Conservation (phyloP, 2,113 vertebrate genomes). For the Notothenia rossii region DNA sequence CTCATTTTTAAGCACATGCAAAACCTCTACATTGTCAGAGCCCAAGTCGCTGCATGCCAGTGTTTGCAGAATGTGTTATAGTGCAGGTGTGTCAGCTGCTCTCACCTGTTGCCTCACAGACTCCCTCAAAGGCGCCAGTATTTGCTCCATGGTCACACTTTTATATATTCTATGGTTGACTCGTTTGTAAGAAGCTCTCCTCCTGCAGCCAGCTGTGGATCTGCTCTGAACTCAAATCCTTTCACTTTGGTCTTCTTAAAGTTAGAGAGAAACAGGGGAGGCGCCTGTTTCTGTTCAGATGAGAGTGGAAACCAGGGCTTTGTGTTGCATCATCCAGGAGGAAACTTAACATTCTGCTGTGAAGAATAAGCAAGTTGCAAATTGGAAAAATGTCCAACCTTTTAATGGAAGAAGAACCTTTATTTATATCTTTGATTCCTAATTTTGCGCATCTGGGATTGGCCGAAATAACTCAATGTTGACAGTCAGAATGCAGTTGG, state of each 20-base stretch:
- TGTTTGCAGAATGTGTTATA: background rate
- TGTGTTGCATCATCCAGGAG: slow-evolving; percentile 14
- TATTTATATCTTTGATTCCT: background rate
- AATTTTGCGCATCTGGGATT: background rate
- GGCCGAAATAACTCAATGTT: too few species aligned
- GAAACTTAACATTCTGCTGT: too few species aligned
- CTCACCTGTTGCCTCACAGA: slow-evolving; percentile 15
- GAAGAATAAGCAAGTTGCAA: background rate
- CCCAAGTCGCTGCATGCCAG: background rate
- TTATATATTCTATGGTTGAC: background rate
- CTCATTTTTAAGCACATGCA: background rate
- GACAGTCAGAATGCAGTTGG: too few species aligned
- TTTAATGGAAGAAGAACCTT: background rate
- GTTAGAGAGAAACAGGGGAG: background rate
- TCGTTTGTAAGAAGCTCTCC: background rate
- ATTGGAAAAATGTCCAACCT: too few species aligned
- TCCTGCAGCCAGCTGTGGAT: slow-evolving; percentile 10
- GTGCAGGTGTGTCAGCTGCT: background rate
- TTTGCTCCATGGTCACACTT: background rate
- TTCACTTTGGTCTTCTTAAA: background rate
- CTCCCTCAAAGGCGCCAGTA: slow-evolving; percentile 13
- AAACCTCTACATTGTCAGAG: background rate
- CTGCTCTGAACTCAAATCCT: background rate
- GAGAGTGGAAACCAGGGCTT: background rate
- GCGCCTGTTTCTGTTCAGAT: background rate